Evolutionary conservation across 2,797 vertebrate species (phyloP).

Genomic region (Pipistrellus pygmaeus): DNA sequence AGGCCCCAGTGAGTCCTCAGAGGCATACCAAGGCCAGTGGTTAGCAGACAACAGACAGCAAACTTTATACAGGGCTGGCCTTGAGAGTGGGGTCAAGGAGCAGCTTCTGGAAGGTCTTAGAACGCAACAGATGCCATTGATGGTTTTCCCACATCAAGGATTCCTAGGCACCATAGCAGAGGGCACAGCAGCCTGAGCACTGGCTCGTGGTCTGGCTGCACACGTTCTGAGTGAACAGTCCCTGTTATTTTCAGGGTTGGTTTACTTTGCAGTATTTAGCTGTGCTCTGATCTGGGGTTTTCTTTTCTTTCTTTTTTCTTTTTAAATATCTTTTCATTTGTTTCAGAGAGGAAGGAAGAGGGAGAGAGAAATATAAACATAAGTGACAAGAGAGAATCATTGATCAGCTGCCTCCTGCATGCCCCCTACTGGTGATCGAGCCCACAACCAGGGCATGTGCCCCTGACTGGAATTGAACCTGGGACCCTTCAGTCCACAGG

Average conservation of each 20-base stretch:
- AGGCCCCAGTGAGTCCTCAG: neutral
- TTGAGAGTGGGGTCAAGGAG: neutral
- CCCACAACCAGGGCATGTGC: no score
- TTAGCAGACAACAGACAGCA: neutral
- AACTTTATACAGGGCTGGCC: neutral
- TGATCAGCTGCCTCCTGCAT: no score
- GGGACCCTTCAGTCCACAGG: no score
- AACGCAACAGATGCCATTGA: neutral
- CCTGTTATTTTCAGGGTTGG: neutral
- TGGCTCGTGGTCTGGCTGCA: neutral
- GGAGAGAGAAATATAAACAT: no score
- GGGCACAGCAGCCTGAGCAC: neutral
- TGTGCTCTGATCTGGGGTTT: neutral
- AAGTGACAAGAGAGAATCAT: no score
- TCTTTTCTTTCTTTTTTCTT: no score
- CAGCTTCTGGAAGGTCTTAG: constrained; percentile 28
- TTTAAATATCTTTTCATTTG: no score
- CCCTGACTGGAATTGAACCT: no score
- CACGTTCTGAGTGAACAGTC: neutral
- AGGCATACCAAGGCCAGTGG: neutral
- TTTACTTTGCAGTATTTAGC: neutral
- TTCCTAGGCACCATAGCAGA: neutral
- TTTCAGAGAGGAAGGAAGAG: no score
- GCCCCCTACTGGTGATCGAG: no score
- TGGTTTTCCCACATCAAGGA: neutral